Base-by-base conservation (phyloP, 1,140 invertebrate genomes). In the Apocrypta bakeri region DNA sequence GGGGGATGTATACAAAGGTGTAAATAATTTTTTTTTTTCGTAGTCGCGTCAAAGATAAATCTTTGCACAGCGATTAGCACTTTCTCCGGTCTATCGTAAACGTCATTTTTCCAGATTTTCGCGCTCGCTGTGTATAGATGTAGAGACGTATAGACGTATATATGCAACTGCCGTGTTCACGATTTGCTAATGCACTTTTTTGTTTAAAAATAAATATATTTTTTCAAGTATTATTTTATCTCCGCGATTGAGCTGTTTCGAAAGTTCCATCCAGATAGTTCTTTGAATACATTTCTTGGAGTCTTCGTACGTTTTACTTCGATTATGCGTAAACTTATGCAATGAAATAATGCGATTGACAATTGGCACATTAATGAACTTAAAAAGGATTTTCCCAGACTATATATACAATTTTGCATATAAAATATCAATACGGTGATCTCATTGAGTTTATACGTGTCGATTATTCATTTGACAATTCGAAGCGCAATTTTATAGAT, bases 81-180 rank as follows among this genome's bases (percentile, higher is more conserved):
- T 66, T 66, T 66, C 64, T 66, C 64, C 64, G 64, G 21, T 27
- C 64, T 27, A 66, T 66, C 64, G 64, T 66, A 66, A 66, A 66
- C 48, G 6, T 56, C 29, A 27, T 31, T 66, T 66, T 21, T 37
- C 31, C 12, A 12, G 31, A 71, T 37, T 37, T 71, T 71, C 31
- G 68, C 31, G 68, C 21, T 71, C 33, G 29, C 42, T 69, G 31
- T 69, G 33, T 21, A n/a, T n/a, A n/a, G n/a, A n/a, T n/a, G n/a
- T n/a, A n/a, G 68, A 29, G 31, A 31, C 29, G 31, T 71, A 2
- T 71, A 8, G 31, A 24, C 31, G 12, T 71, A 11, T 71, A 11
- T 37, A 31, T 37, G 31, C 31, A 71, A 14, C 27, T 29, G 27
- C 8, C 25, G 6, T 29, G 27, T 66, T 66, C 68, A 31, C 31